Percentiles rank a stretch among this genome's conserved stretches.
phyloP scores from a whole-genome alignment of 2,797 vertebrate genomes.

The Falco novaeseelandiae region DNA sequence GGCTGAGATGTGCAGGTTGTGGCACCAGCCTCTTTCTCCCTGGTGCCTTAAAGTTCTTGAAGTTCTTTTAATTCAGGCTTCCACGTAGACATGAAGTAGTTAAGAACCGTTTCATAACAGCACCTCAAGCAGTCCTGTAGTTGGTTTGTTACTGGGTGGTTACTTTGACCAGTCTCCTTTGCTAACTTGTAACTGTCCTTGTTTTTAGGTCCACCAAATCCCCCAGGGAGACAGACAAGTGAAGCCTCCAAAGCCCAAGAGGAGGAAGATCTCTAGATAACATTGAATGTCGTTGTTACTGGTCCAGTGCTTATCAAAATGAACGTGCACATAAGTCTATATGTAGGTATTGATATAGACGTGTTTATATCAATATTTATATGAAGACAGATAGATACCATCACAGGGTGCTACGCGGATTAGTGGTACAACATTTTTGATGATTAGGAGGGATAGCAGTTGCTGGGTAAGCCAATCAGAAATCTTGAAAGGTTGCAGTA shows the following conservation, averaged over 20 bases:
- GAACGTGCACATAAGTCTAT: slow-evolving; percentile 75
- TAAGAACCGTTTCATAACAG: accelerated
- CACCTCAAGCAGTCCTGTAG: neutral
- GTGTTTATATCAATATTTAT: slow-evolving; percentile 66
- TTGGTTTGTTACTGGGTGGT: neutral
- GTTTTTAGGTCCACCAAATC: slow-evolving; percentile 86
- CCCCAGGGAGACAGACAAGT: slow-evolving; percentile 93
- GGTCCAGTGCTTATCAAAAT: slow-evolving; percentile 75
- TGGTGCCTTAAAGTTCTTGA: accelerated
- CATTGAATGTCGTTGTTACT: slow-evolving; percentile 88
- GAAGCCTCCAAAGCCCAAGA: slow-evolving; percentile 97
- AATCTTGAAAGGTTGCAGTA: slow-evolving; percentile 79
- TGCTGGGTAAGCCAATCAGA: slow-evolving; percentile 86
- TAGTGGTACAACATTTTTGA: slow-evolving; percentile 80
- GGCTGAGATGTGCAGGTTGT: neutral
- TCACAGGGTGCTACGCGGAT: slow-evolving; percentile 84
- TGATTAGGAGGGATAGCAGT: slow-evolving; percentile 77
- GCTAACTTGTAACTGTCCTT: neutral
- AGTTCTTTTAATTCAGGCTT: accelerated
- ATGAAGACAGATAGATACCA: slow-evolving; percentile 72
- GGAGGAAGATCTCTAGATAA: slow-evolving; percentile 99
- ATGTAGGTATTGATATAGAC: slow-evolving; percentile 72
- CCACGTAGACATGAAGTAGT: accelerated
- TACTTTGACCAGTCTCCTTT: neutral
- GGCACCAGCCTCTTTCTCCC: neutral